Percentiles rank a stretch among this genome's conserved stretches.
Evolutionary conservation across 2,888 invertebrate genomes (phyloP).

Genomic region (Idaea straminata): DNA sequence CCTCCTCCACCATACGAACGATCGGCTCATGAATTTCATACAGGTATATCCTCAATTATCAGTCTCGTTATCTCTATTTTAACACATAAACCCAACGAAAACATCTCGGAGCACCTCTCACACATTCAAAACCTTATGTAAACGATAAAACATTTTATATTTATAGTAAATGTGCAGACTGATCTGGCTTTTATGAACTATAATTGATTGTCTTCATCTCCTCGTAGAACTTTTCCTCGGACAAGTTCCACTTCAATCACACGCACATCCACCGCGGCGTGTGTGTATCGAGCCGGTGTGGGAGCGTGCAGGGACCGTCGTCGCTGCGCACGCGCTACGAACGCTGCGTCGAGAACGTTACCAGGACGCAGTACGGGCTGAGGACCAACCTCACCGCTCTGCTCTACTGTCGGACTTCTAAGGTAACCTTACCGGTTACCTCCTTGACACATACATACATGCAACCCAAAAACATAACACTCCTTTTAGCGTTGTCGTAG

Average conservation of each 20-base stretch:
- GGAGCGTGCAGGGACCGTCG: constrained; percentile 43
- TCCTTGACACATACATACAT: too few relatives aligned
- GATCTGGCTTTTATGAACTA: not conserved
- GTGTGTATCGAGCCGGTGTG: constrained; percentile 39
- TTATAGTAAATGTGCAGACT: too few relatives aligned
- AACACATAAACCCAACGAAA: too few relatives aligned
- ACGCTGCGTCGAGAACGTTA: constrained; percentile 39
- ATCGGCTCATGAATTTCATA: constrained; percentile 25
- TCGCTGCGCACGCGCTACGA: constrained; percentile 45
- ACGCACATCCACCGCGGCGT: constrained; percentile 50
- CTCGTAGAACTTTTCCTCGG: constrained; percentile 42
- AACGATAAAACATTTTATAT: too few relatives aligned
- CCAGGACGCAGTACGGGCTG: constrained; percentile 33
- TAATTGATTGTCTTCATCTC: constrained; percentile 4
- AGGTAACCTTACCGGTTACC: not conserved
- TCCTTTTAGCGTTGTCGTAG: too few relatives aligned
- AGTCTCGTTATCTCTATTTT: not conserved
- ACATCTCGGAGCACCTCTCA: too few relatives aligned
- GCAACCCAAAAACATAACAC: too few relatives aligned
- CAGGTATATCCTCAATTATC: constrained; percentile 23
- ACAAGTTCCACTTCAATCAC: constrained; percentile 50
- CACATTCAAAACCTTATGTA: not conserved
- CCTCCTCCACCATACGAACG: constrained; percentile 33
- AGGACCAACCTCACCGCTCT: constrained; percentile 32
- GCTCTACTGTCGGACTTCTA: constrained; percentile 5